Evolutionary conservation across 2,113 vertebrate species (phyloP).

Genomic region (Pterocles orientalis): DNA sequence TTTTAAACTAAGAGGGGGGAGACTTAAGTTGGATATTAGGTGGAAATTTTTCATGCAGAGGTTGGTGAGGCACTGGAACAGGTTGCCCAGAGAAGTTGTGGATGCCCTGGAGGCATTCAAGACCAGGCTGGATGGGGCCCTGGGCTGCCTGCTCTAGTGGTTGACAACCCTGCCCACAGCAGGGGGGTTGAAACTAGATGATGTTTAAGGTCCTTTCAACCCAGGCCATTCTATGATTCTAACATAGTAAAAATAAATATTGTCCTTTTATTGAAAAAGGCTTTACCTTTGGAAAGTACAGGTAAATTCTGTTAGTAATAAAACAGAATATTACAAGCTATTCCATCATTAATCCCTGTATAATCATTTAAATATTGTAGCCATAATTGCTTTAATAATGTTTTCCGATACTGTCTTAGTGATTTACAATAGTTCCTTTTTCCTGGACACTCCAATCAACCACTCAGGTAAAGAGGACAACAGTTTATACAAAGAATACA

Average conservation of each 20-base stretch:
- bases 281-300: constrained; percentile 45
- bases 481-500: not conserved
- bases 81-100: no score
- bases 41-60: no score
- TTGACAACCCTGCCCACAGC: no score
- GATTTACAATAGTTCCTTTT: not conserved
- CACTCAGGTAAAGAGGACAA: not conserved
- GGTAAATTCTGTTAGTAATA: constrained; percentile 49
- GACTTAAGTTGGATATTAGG: no score
- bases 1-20: no score
- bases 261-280: constrained; percentile 20
- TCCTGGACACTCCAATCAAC: not conserved
- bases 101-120: no score
- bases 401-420: constrained; percentile 36
- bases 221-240: not conserved
- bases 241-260: constrained; percentile 57
- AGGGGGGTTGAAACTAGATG: no score
- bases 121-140: no score
- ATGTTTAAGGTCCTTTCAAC: no score
- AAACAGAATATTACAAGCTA: constrained; percentile 45
- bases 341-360: constrained; percentile 35
- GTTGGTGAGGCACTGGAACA: no score
- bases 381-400: constrained; percentile 42
- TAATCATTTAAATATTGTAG: constrained; percentile 45
- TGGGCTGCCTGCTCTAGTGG: no score